These are phyloP conservation scores for Pseudopleuronectes americanus DNA, from an alignment of 2,797 vertebrate genomes.

Conservation along the genomic window DNA sequence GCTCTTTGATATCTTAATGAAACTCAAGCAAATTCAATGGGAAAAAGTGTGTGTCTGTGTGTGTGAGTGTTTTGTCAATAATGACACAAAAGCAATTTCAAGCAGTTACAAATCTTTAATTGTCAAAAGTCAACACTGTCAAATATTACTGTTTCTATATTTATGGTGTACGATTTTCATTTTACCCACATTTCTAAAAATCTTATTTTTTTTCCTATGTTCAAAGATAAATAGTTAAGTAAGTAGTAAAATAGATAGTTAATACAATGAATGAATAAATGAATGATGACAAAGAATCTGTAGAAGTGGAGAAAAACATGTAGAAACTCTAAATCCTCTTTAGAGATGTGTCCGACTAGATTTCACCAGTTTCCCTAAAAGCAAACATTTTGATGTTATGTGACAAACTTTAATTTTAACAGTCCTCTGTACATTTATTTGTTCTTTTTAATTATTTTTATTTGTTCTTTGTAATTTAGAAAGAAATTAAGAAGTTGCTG, in stretches of 20 bases:
- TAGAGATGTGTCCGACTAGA: neutral
- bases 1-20: neutral
- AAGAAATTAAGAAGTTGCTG: slow-evolving; percentile 17
- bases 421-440: slow-evolving; percentile 11
- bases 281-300: slow-evolving; percentile 33
- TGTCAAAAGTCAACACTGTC: slow-evolving; percentile 76
- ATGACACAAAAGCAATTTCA: slow-evolving; percentile 54
- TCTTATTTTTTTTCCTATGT: slow-evolving; percentile 24
- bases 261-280: slow-evolving; percentile 56
- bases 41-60: neutral
- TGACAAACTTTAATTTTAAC: slow-evolving; percentile 7
- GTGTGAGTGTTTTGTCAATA: slow-evolving; percentile 12
- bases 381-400: neutral
- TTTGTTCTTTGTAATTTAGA: neutral
- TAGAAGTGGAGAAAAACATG: slow-evolving; percentile 20
- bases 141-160: slow-evolving; percentile 61
- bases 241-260: slow-evolving; percentile 67
- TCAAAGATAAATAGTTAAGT: slow-evolving; percentile 56
- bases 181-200: slow-evolving; percentile 68
- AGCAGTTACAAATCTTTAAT: slow-evolving; percentile 81
- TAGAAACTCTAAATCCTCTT: slow-evolving; percentile 17
- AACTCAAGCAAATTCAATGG: neutral
- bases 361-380: slow-evolving; percentile 6
- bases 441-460: neutral
- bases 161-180: slow-evolving; percentile 38